Evolutionary conservation across 2,797 vertebrate genomes (phyloP).

Genomic region (Psittacula echo): DNA sequence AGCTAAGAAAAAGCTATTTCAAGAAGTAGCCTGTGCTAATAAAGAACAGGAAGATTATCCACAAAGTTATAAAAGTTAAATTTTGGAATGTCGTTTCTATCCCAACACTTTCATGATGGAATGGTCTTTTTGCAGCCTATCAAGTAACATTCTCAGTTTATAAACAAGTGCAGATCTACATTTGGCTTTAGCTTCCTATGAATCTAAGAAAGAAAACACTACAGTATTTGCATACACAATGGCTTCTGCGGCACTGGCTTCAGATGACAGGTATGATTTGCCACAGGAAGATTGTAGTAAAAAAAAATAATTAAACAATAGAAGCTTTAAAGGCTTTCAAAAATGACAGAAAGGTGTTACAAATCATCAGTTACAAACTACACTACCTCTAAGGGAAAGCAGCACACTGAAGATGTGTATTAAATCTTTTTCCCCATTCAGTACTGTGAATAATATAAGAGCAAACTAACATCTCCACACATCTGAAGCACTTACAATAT

Average conservation of each 20-base stretch:
- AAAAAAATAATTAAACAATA: conserved; percentile 62
- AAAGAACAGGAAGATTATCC: conserved; percentile 73
- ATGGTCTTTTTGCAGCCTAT: conserved; percentile 78
- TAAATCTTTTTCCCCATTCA: conserved; percentile 65
- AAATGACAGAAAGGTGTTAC: conserved; percentile 76
- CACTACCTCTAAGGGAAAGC: conserved; percentile 75
- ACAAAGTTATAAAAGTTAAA: conserved; percentile 84
- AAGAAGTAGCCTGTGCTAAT: conserved; percentile 80
- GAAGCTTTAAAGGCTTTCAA: conserved; percentile 80
- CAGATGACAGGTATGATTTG: conserved; percentile 63
- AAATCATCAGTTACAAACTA: conserved; percentile 76
- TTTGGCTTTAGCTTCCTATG: conserved; percentile 82
- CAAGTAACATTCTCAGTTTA: conserved; percentile 76
- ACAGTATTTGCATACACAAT: conserved; percentile 68
- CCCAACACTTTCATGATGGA: conserved; percentile 82
- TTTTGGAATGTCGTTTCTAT: conserved; percentile 90
- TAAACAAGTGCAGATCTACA: conserved; percentile 79
- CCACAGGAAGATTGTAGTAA: conserved; percentile 72
- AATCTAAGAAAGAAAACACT: conserved; percentile 77
- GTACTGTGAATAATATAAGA: conserved; percentile 76
- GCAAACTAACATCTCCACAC: conserved; percentile 76
- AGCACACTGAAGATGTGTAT: conserved; percentile 72
- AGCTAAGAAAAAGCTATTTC: conserved; percentile 78
- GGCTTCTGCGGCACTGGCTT: conserved; percentile 74
- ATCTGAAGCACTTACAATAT: conserved; percentile 79